Evolutionary conservation across 2,888 invertebrate species (phyloP), one percentile per base, ranked within the genome.

Genomic region (Meiosimyza platycephala): DNA sequence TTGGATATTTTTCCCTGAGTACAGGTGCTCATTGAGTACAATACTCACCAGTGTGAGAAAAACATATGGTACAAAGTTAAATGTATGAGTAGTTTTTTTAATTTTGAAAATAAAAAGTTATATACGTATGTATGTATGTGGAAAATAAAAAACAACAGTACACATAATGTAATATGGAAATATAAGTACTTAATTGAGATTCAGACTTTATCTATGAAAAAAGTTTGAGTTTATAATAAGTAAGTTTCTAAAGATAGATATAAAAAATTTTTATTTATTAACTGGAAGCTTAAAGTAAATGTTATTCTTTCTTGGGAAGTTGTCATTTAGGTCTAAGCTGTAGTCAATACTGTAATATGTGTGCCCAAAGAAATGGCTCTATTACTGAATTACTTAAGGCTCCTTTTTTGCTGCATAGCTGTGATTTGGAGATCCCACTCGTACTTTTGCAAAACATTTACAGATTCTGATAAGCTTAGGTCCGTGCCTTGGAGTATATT

Each of bases 351-450:
- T 55, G 55, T 55, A 16, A 18, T 57, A 18, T 40, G 40, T 40
- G 6, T 40, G 40, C 9, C 40, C 28, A 28, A 40, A 40, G 9
- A 40, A 40, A 40, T 6, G 2, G 12, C 51, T 16, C 47, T 70
- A 70, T 54, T 40, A 40, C 6, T 40, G 40, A 40, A 40, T 40
- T 40, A 18, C 66, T 78, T 72, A 82, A 62, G 82, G 48, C 40
- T 40, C 9, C 2, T 40, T 40, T 40, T 73, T 74, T 86, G 78
- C 74, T 86, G 85, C 70, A 84, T 79, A 60, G 85, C 83, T 52
- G 87, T 85, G n/a, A 80, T 81, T 75, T 87, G 87, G 69, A 87
- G 78, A 77, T 87, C 87, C 87, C 87, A 87, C 70, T 87, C 87
- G 75, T 85, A 81, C 72, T 85, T 81, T 76, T 85, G 82, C 76